Base-by-base conservation (phyloP, 1,140 invertebrate genomes). In the Ridgeia piscesae region DNA sequence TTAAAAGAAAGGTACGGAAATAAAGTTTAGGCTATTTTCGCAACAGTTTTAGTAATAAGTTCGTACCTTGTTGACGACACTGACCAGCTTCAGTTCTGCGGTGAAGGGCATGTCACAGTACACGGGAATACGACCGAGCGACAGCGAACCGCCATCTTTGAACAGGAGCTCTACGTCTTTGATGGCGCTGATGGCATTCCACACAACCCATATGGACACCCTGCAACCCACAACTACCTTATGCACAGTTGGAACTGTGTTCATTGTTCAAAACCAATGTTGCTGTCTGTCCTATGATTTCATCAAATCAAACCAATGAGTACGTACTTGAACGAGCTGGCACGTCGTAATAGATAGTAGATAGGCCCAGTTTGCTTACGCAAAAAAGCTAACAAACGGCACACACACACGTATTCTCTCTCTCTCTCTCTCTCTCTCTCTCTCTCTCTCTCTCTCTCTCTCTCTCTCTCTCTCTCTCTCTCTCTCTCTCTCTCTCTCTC, bases 91-190 rank as follows among this genome's bases (percentile, higher is more conserved):
- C 33, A 94, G 35, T 17, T 88, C 91, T 6, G 92, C 35, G 1
- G 94, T 94, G 92, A 94, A 94, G 1, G 94, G 94, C 91, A 94
- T 93, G 91, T 94, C 94, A 35, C 94, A 94, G 88, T 91, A 93
- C 0, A 93, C 91, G 31, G 92, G 77, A 0, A 93, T 77, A 27
- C 88, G 34, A n/a, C 92, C 93, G n/a, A 94, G 48, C 6, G 91
- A 92, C 9, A 92, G 33, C 0, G 88, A 42, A 6, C 91, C 89
- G 8, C 93, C 93, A 89, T 93, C 94, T n/a, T 91, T 88, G 33
- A 92, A 93, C 35, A 92, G 35, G 42, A 94, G 88, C 33, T 91
- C 42, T 11, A 94, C 92, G 88, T 93, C 92, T 33, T 93, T 93
- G 0, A 94, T 91, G 27, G 92, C 94, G 33, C 77, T 42, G 33